These are phyloP conservation scores for Pangasius mekongensis DNA, from an alignment of 2,797 vertebrate species.

Conservation along the genomic window DNA sequence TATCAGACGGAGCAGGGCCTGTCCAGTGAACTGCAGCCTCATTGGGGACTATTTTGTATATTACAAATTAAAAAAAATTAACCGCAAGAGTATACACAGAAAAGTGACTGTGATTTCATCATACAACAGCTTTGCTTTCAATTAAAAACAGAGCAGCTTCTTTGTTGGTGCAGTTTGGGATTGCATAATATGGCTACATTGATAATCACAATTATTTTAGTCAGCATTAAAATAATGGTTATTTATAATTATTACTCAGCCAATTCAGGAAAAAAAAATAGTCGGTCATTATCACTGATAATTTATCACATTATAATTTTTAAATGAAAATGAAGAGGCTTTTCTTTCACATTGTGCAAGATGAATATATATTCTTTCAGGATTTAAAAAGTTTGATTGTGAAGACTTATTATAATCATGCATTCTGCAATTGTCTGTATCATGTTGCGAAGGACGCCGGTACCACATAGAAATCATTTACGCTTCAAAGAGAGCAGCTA, in stretches of 20 bases:
- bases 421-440: neutral
- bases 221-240: neutral
- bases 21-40: neutral
- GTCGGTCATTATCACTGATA: no score
- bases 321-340: no score
- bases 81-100: neutral
- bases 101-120: neutral
- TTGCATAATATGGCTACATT: neutral
- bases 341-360: neutral
- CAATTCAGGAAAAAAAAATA: neutral
- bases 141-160: neutral
- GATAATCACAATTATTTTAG: neutral
- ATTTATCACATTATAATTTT: no score
- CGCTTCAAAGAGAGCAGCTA: constrained; percentile 7
- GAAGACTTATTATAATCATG: neutral
- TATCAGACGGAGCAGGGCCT: neutral
- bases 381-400: neutral
- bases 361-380: neutral
- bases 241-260: neutral
- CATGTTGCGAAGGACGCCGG: neutral
- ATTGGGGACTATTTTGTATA: neutral
- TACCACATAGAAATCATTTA: neutral
- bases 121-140: neutral
- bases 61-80: neutral
- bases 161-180: neutral